Evolutionary conservation across 1,140 invertebrate species (phyloP).

Genomic region (Brachionus rotundiformis): DNA sequence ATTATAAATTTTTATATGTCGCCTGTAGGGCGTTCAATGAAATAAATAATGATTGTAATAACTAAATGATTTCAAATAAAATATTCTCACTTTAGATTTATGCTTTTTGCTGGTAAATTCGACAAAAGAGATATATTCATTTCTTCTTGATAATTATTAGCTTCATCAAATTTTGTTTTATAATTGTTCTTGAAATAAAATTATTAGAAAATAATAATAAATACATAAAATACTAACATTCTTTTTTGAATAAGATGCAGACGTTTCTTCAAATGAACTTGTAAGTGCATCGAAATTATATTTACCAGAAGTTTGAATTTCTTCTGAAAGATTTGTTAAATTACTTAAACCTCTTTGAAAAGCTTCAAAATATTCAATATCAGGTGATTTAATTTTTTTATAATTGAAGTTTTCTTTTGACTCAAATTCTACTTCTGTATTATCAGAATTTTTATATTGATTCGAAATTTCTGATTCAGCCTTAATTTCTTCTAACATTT

Average conservation of each 20-base stretch:
- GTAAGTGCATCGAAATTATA: slow-evolving; percentile 48
- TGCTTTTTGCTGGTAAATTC: slow-evolving; percentile 33
- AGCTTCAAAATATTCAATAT: slow-evolving; percentile 34
- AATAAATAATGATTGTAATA: background rate
- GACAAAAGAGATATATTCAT: slow-evolving; percentile 40
- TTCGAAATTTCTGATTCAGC: background rate
- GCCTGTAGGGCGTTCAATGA: too few relatives aligned
- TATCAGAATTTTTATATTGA: background rate
- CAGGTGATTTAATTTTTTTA: slow-evolving; percentile 6
- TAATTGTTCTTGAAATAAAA: background rate
- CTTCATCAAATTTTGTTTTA: background rate
- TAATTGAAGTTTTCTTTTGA: background rate
- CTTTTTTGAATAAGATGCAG: slow-evolving; percentile 33
- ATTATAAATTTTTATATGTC: too few relatives aligned
- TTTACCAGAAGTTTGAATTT: slow-evolving; percentile 33
- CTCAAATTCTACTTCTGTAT: background rate
- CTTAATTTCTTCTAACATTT: slow-evolving; percentile 13
- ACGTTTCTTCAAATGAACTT: slow-evolving; percentile 48
- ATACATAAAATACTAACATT: background rate
- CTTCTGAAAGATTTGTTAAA: slow-evolving; percentile 12
- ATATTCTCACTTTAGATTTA: slow-evolving; percentile 32
- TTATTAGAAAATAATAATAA: background rate
- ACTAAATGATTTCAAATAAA: too few relatives aligned
- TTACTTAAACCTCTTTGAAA: slow-evolving; percentile 27
- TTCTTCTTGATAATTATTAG: slow-evolving; percentile 41